Evolutionary conservation across 1,140 invertebrate species (phyloP).

Genomic region (Euura saliciscinereae): DNA sequence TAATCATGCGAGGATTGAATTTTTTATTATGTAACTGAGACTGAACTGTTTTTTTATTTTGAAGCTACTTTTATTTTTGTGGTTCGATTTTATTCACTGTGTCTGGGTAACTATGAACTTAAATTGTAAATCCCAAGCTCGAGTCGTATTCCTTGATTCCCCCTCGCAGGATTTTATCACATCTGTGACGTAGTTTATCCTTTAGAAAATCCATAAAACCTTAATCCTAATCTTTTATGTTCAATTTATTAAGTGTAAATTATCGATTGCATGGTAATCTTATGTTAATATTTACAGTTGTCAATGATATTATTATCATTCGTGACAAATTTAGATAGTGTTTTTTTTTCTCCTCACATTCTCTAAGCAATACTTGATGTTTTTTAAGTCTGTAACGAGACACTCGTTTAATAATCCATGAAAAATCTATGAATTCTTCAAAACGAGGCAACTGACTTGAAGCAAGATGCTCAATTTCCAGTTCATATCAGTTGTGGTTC

Average conservation of each 20-base stretch:
- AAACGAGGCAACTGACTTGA: too few relatives aligned
- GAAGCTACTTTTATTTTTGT: too few relatives aligned
- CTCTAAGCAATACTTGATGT: background rate
- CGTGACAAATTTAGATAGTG: background rate
- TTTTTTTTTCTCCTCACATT: background rate
- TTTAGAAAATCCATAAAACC: background rate
- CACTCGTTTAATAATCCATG: too few relatives aligned
- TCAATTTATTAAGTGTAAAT: background rate
- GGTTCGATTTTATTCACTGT: too few relatives aligned
- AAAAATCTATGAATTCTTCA: too few relatives aligned
- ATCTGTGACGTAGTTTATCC: background rate
- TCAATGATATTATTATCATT: background rate
- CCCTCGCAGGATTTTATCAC: background rate
- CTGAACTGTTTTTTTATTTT: too few relatives aligned
- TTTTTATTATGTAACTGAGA: too few relatives aligned
- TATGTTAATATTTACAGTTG: background rate
- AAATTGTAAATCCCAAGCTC: constrained; percentile 1
- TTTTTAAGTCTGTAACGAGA: too few relatives aligned
- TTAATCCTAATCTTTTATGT: background rate
- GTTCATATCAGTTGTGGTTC: background rate
- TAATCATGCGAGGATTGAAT: too few relatives aligned
- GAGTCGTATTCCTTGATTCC: background rate
- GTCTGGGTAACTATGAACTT: too few relatives aligned
- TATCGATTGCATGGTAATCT: background rate
- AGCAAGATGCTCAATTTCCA: too few relatives aligned